Evolutionary conservation across 1,140 invertebrate species (phyloP).

Genomic region (Drosophila mauritiana): DNA sequence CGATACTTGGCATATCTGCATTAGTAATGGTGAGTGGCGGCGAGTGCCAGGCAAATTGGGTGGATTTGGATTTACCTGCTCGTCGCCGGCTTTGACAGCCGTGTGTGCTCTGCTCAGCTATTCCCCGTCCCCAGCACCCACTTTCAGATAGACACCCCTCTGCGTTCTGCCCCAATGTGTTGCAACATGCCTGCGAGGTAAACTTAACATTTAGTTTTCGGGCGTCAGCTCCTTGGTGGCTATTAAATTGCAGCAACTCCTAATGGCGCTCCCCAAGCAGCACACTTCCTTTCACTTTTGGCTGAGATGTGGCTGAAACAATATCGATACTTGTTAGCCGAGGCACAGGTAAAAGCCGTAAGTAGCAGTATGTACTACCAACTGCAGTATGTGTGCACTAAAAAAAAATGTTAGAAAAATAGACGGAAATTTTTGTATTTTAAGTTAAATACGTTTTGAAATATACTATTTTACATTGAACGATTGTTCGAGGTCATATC

Average conservation of each 20-base stretch:
- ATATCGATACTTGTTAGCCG: conserved; percentile 52
- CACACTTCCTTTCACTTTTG: conserved; percentile 61
- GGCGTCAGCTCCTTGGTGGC: conserved; percentile 61
- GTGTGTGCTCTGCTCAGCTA: neutral
- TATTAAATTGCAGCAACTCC: conserved; percentile 67
- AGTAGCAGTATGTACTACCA: neutral
- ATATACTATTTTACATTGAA: neutral
- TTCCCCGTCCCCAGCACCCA: neutral
- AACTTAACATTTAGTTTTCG: conserved; percentile 66
- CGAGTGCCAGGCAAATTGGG: conserved; percentile 70
- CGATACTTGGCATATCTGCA: conserved; percentile 73
- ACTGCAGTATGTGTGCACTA: neutral
- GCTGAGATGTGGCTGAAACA: conserved; percentile 43
- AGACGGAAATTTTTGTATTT: too few relatives aligned
- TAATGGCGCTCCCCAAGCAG: conserved; percentile 34
- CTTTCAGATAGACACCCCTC: neutral
- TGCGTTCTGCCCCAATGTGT: conserved; percentile 15
- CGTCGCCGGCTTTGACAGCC: conserved; percentile 62
- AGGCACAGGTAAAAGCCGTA: conserved; percentile 1
- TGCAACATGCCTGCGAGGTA: conserved; percentile 45
- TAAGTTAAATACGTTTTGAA: neutral
- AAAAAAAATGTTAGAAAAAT: neutral
- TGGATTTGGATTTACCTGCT: conserved; percentile 61
- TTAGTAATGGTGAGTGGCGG: conserved; percentile 74
- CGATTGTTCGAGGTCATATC: too few relatives aligned